These are phyloP conservation scores for Callaeas wilsoni DNA, from an alignment of 2,113 vertebrate species.

Conservation along the genomic window DNA sequence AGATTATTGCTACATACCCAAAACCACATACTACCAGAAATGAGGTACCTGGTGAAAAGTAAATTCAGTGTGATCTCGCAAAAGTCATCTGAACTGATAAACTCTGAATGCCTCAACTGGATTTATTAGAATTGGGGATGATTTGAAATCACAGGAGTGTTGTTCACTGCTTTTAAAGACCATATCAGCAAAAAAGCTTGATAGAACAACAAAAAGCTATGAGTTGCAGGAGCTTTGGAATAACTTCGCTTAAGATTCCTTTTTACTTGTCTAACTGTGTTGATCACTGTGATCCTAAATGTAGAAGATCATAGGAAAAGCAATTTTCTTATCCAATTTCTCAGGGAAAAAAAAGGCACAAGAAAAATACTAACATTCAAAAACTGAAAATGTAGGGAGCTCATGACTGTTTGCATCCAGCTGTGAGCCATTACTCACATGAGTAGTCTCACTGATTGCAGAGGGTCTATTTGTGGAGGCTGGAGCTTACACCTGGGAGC, in stretches of 20 bases:
- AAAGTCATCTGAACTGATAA: not conserved
- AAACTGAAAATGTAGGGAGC: not conserved
- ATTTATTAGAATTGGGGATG: not conserved
- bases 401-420: slow-evolving; percentile 9
- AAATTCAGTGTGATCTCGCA: not conserved
- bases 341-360: not conserved
- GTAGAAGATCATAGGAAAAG: not conserved
- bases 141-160: not conserved
- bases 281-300: slow-evolving; percentile 5
- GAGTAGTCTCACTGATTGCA: slow-evolving; percentile 31
- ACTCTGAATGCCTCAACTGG: not conserved
- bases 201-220: not conserved
- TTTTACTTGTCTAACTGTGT: not conserved
- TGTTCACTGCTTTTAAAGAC: not conserved
- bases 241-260: not conserved
- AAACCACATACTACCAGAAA: not conserved
- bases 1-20: not conserved
- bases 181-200: not conserved
- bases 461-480: slow-evolving; percentile 26
- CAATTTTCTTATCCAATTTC: slow-evolving; percentile 1
- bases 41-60: not conserved
- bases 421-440: slow-evolving; percentile 52
- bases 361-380: not conserved
- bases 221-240: not conserved
- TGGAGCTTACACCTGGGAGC: not conserved